Percentiles rank a stretch among this genome's conserved stretches.
Evolutionary conservation across 1,140 invertebrate species (phyloP).

Genomic region (Zaprionus lachaisei): DNA sequence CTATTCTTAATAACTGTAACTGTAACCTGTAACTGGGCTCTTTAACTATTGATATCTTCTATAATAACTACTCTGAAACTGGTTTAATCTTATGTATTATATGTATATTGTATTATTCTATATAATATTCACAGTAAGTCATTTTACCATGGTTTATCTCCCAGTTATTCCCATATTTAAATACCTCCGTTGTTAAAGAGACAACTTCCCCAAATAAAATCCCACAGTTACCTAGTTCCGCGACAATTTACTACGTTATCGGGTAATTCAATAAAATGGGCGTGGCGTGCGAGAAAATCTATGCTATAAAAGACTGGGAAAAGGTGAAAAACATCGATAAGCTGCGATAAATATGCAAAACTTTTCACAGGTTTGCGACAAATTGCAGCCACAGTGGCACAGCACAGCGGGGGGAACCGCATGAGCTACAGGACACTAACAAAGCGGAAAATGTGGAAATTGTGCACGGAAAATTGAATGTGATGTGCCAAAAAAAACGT

Average conservation of each 20-base stretch:
- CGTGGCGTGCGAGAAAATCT: constrained; percentile 37
- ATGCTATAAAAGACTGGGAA: not conserved
- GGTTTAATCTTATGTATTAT: too few species aligned
- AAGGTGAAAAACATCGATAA: constrained; percentile 33
- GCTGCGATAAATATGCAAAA: not conserved
- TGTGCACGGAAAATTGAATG: constrained; percentile 9
- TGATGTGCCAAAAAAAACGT: not conserved
- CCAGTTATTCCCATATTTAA: too few species aligned
- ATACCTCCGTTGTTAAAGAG: too few species aligned
- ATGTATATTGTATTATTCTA: too few species aligned
- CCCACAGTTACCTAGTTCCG: not conserved
- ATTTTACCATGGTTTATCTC: too few species aligned
- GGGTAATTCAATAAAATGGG: constrained; percentile 60
- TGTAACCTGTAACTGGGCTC: too few species aligned
- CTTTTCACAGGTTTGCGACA: constrained; percentile 14
- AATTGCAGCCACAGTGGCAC: constrained; percentile 19
- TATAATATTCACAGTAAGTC: too few species aligned
- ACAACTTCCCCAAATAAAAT: not conserved
- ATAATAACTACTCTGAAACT: too few species aligned
- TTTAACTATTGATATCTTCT: too few species aligned
- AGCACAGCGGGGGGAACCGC: not conserved
- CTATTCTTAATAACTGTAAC: too few species aligned
- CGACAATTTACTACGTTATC: not conserved
- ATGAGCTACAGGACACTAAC: not conserved
- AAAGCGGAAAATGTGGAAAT: constrained; percentile 21